These are phyloP conservation scores for Pteropus alecto DNA, from an alignment of 2,113 vertebrate species.

Conservation along the genomic window DNA sequence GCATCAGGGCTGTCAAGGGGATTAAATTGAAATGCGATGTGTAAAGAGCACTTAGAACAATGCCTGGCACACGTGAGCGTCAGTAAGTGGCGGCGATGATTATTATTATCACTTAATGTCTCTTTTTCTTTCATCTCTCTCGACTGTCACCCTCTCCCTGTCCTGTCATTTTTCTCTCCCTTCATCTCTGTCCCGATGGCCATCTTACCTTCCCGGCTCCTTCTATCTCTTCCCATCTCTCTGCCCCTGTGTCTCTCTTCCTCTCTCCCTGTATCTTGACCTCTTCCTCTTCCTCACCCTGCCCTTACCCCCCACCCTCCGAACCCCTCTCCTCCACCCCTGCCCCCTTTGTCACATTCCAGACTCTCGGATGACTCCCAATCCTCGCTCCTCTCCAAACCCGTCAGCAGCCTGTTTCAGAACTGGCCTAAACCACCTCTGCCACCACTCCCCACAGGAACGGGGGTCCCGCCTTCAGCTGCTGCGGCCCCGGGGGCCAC, in stretches of 20 bases:
- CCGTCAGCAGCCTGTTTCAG: slow-evolving; percentile 82
- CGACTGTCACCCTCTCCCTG: slow-evolving; percentile 77
- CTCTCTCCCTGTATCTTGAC: neutral
- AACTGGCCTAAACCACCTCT: slow-evolving; percentile 85
- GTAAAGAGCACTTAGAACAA: slow-evolving; percentile 54
- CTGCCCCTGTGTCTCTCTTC: neutral
- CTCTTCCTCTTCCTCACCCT: slow-evolving; percentile 1
- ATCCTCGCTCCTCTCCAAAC: slow-evolving; percentile 87
- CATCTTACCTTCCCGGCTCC: neutral
- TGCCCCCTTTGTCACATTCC: slow-evolving; percentile 66
- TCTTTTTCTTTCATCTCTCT: slow-evolving; percentile 83
- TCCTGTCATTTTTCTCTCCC: slow-evolving; percentile 46
- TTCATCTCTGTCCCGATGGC: slow-evolving; percentile 34
- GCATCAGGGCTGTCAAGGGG: slow-evolving; percentile 56
- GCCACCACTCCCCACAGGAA: slow-evolving; percentile 82
- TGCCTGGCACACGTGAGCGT: slow-evolving; percentile 71
- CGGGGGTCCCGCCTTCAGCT: slow-evolving; percentile 78
- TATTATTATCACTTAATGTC: slow-evolving; percentile 73
- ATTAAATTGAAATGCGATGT: neutral
- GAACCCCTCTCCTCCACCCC: slow-evolving; percentile 48
- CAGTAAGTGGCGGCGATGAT: slow-evolving; percentile 65
- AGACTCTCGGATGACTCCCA: slow-evolving; percentile 91
- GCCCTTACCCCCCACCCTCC: slow-evolving; percentile 13
- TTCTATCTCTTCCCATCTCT: neutral
- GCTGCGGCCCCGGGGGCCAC: slow-evolving; percentile 78